Conservation (phyloP, 2,888 invertebrate genomes). For the Gandaritis pyraliata region DNA sequence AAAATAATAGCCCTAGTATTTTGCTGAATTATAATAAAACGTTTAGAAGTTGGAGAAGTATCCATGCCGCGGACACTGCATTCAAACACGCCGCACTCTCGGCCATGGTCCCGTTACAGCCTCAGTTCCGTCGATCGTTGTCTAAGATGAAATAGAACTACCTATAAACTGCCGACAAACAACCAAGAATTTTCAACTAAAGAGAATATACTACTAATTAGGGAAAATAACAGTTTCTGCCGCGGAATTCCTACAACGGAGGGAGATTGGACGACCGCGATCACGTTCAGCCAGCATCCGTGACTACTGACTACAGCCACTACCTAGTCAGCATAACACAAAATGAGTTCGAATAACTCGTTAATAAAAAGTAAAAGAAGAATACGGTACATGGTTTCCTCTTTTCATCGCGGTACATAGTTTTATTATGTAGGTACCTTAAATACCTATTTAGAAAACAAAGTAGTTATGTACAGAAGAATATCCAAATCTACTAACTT, state of each 20-base stretch:
- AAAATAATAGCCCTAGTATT: too few relatives aligned
- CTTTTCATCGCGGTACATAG: slow-evolving; percentile 2
- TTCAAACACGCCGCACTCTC: slow-evolving; percentile 48
- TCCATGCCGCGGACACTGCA: slow-evolving; percentile 35
- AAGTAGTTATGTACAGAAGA: not conserved
- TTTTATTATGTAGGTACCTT: not conserved
- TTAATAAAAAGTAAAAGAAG: slow-evolving; percentile 22
- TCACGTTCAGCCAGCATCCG: slow-evolving; percentile 57
- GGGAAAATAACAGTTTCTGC: slow-evolving; percentile 49
- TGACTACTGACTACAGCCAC: slow-evolving; percentile 47
- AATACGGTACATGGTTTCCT: slow-evolving; percentile 19
- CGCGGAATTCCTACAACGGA: slow-evolving; percentile 45
- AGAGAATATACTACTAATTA: slow-evolving; percentile 41
- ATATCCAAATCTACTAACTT: too few relatives aligned
- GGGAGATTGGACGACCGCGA: slow-evolving; percentile 57
- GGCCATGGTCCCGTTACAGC: slow-evolving; percentile 56
- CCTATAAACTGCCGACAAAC: slow-evolving; percentile 29
- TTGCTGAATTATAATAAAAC: too few relatives aligned
- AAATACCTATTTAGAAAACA: not conserved
- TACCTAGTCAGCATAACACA: slow-evolving; percentile 35
- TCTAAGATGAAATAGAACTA: slow-evolving; percentile 37
- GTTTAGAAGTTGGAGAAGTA: slow-evolving; percentile 13
- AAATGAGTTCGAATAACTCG: slow-evolving; percentile 21
- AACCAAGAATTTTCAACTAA: slow-evolving; percentile 34
- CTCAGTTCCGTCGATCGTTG: slow-evolving; percentile 41